Evolutionary conservation across 1,140 invertebrate genomes (phyloP).

Genomic region (Drosophila sp.): DNA sequence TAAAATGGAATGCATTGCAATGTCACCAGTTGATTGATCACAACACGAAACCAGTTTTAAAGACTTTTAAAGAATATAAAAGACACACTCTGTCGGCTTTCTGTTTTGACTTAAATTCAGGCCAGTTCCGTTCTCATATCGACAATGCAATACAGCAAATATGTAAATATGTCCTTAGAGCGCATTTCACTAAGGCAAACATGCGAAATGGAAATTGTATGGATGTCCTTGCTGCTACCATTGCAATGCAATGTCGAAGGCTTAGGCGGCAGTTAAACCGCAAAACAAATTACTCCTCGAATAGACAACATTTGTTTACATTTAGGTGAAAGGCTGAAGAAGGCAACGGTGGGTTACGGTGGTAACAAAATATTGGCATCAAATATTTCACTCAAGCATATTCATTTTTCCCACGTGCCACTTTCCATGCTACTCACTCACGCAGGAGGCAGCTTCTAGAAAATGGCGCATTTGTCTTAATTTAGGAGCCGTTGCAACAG

Average conservation of each 20-base stretch:
- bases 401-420: slow-evolving; percentile 52
- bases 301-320: slow-evolving; percentile 74
- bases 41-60: too few species aligned
- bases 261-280: slow-evolving; percentile 26
- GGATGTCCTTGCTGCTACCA: too few species aligned
- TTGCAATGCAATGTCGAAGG: not conserved
- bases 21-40: too few species aligned
- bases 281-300: slow-evolving; percentile 67
- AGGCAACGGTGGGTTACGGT: slow-evolving; percentile 10
- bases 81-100: too few species aligned
- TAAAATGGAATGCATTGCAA: too few species aligned
- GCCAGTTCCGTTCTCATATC: too few species aligned
- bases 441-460: slow-evolving; percentile 5
- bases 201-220: too few species aligned
- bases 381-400: slow-evolving; percentile 75
- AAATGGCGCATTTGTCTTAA: slow-evolving; percentile 72
- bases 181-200: too few species aligned
- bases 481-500: slow-evolving; percentile 55
- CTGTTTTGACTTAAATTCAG: too few species aligned
- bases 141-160: too few species aligned
- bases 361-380: slow-evolving; percentile 71
- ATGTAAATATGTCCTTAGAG: too few species aligned
- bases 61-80: too few species aligned
- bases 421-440: slow-evolving; percentile 16
- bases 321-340: slow-evolving; percentile 34